These are phyloP conservation scores for Drosophila pachea DNA, from an alignment of 1,140 invertebrate genomes.

Conservation along the genomic window DNA sequence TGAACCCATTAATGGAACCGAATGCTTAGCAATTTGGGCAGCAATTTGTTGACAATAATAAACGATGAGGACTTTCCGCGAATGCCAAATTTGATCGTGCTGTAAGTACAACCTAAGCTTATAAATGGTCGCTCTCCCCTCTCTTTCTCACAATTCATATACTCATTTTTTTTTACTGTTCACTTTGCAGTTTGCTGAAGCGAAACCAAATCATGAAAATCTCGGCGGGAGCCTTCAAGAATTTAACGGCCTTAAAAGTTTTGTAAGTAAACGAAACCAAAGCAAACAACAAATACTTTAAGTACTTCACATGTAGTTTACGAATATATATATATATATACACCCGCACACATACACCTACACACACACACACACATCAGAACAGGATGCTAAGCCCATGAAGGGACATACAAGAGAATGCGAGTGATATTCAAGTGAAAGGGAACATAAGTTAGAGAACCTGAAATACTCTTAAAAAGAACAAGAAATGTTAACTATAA, in stretches of 20 bases:
- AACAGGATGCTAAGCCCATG: constrained; percentile 5
- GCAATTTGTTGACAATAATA: constrained; percentile 83
- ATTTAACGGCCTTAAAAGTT: constrained; percentile 83
- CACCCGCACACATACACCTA: constrained; percentile 34
- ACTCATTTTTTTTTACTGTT: constrained; percentile 21
- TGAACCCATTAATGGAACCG: constrained; percentile 25
- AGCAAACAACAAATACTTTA: constrained; percentile 55
- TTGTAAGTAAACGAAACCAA: constrained; percentile 82
- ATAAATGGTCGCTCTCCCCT: not conserved
- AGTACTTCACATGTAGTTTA: constrained; percentile 45
- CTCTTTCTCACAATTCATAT: not conserved
- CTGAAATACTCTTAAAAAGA: constrained; percentile 15
- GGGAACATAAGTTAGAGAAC: not conserved
- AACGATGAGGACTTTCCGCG: constrained; percentile 82
- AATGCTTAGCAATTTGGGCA: constrained; percentile 83
- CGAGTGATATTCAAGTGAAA: constrained; percentile 56
- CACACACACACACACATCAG: constrained; percentile 25
- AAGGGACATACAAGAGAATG: constrained; percentile 30
- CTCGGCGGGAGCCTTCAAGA: constrained; percentile 83
- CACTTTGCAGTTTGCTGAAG: constrained; percentile 82
- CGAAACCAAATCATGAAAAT: constrained; percentile 84
- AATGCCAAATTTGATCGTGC: constrained; percentile 82
- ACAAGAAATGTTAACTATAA: not conserved
- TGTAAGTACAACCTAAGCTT: constrained; percentile 82
- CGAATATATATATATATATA: not conserved